Conservation (phyloP, 2,797 vertebrate genomes). For the Channallabes apus region DNA sequence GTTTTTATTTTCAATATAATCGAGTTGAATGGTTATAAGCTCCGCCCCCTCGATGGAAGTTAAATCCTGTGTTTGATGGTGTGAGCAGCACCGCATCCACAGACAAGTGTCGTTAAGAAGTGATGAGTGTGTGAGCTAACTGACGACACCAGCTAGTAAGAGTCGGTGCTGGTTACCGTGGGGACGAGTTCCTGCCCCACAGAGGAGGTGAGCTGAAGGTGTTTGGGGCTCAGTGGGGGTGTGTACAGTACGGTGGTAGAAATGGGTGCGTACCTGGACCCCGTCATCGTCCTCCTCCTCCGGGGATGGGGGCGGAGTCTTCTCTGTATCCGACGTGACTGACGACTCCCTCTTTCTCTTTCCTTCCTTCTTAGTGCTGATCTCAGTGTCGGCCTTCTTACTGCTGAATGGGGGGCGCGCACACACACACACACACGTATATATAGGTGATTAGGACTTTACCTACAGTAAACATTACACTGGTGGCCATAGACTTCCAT, state of each 20-base stretch:
- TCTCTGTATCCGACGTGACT: slow-evolving; percentile 87
- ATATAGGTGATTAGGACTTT: too few relatives aligned
- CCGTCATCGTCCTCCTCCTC: slow-evolving; percentile 92
- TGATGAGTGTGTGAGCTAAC: neutral
- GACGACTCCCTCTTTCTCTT: slow-evolving; percentile 92
- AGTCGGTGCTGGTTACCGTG: neutral
- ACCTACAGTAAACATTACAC: neutral
- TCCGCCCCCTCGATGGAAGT: neutral
- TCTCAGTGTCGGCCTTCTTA: slow-evolving; percentile 88
- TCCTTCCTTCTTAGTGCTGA: slow-evolving; percentile 87
- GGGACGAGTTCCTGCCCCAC: neutral
- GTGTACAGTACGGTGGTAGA: neutral
- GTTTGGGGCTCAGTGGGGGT: neutral
- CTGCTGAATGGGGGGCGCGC: slow-evolving; percentile 62
- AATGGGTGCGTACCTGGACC: slow-evolving; percentile 82
- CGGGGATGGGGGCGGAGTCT: slow-evolving; percentile 85
- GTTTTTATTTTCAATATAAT: neutral
- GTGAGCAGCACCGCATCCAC: neutral
- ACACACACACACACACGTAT: too few relatives aligned
- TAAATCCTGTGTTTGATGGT: neutral
- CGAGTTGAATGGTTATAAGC: neutral
- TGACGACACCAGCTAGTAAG: neutral
- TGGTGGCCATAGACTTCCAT: neutral
- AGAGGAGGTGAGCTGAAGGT: neutral
- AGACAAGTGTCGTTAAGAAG: too few relatives aligned